Base-by-base conservation (phyloP, 2,797 vertebrate species). In the Leptodactylus fallax region DNA sequence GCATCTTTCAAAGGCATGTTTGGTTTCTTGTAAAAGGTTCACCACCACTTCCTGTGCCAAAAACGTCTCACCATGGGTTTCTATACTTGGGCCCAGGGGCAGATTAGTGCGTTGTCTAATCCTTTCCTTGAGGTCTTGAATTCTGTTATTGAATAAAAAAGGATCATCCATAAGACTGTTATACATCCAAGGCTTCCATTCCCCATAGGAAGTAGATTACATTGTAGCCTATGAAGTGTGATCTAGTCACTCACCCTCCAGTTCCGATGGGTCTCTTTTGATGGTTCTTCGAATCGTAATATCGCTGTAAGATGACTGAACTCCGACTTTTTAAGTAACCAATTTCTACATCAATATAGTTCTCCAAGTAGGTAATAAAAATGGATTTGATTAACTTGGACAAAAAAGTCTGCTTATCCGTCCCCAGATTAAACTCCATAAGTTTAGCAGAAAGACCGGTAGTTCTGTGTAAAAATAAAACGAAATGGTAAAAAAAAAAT, bases 231-330 rank as follows among this genome's bases (percentile, higher is more conserved):
- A 36, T 36, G 36, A 36, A 36, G 69, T 49, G 45, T 49, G 21
- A 77, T 14, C 0, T 14, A 3, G 49, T 10, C 63, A 87, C 97
- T 93, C 89, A 99, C 98, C 98, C 98, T 93, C 98, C 98, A 36
- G 96, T 94, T 88, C 97, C 98, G 89, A 99, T 95, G 9, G 96
- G 94, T 87, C 98, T 97, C 95, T 99, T 99, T 90, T 99, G 98
- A 94, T 99, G 98, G 93, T 99, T 98, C 95, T 99, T 99, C 72
- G 98, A 99, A 93, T 99, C 98, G n/a, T 99, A 99, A 94, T 97
- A 99, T 86, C 98, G 96, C 89, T 99, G 98, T 56, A 99, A 95
- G 92, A 99, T 98, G 96, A 96, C 95, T 80, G 97, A 94, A 88
- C 97, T 98, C 90, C 98, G 96, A 72, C 93, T 97, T 94, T 97